Evolutionary conservation across 2,888 invertebrate genomes (phyloP).

Genomic region (Hydropsyche betteni): DNA sequence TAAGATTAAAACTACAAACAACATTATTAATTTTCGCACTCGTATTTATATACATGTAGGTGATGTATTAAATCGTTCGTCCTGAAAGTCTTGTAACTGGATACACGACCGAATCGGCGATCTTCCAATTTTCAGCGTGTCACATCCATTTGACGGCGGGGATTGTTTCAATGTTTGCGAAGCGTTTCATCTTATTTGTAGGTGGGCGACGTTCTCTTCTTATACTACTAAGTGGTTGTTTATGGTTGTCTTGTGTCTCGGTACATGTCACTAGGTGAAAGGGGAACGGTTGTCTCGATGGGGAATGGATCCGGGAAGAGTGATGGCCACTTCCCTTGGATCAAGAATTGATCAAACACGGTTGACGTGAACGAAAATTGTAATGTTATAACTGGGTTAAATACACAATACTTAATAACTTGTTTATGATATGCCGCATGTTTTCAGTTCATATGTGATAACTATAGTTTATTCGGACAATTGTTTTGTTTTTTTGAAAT

Average conservation of each 20-base stretch:
- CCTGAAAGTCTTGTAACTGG: not conserved
- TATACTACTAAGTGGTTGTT: conserved; percentile 36
- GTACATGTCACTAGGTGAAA: conserved; percentile 27
- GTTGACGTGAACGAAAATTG: not conserved
- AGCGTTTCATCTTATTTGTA: conserved; percentile 39
- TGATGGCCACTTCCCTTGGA: conserved; percentile 26
- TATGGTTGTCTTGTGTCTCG: conserved; percentile 37
- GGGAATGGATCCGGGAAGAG: conserved; percentile 29
- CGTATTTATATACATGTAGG: no score
- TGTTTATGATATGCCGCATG: no score
- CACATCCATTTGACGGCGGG: conserved; percentile 20
- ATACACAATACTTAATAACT: no score
- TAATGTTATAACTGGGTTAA: no score
- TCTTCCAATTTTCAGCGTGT: conserved; percentile 22
- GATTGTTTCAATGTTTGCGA: conserved; percentile 31
- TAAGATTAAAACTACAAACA: no score
- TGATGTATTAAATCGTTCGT: no score
- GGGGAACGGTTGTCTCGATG: not conserved
- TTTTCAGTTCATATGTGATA: no score
- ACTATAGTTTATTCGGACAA: no score
- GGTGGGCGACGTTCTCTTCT: conserved; percentile 24
- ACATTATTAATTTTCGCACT: no score
- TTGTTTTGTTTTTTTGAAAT: no score
- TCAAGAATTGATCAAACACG: conserved; percentile 30
- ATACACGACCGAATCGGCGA: not conserved